Conservation (phyloP, 2,797 vertebrate species). For the Catamblyrhynchus diadema region DNA sequence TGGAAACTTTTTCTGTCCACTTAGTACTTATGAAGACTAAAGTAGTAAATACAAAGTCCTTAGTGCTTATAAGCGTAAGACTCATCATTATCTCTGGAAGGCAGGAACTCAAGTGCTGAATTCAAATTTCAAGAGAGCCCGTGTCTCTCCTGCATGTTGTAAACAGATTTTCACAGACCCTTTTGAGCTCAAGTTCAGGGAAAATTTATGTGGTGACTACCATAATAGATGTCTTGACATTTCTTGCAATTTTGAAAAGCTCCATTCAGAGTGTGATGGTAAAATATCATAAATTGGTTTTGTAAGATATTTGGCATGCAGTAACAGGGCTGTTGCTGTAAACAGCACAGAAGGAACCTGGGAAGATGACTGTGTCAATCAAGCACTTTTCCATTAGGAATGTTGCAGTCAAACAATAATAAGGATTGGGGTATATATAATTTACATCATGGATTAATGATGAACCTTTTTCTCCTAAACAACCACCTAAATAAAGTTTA, state of each 20-base stretch:
- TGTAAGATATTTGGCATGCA: neutral
- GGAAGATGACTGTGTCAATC: accelerated
- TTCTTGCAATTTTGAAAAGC: neutral
- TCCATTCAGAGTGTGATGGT: neutral
- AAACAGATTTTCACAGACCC: neutral
- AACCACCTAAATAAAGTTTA: neutral
- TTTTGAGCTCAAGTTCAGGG: neutral
- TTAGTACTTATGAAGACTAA: neutral
- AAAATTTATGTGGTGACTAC: neutral
- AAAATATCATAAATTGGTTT: neutral
- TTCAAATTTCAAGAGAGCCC: neutral
- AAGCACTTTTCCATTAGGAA: neutral
- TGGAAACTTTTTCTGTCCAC: neutral
- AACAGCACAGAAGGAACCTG: neutral
- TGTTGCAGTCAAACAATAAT: neutral
- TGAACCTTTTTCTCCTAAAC: neutral
- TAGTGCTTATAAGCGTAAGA: neutral
- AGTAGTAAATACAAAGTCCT: neutral
- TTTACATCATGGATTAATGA: neutral
- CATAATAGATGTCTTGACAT: neutral
- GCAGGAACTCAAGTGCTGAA: neutral
- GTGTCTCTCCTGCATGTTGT: accelerated
- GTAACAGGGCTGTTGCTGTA: neutral
- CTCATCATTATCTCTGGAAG: neutral
- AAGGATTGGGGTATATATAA: neutral